phyloP scores from a whole-genome alignment of 2,113 vertebrate species.

The human (Homo sapiens) region DNA sequence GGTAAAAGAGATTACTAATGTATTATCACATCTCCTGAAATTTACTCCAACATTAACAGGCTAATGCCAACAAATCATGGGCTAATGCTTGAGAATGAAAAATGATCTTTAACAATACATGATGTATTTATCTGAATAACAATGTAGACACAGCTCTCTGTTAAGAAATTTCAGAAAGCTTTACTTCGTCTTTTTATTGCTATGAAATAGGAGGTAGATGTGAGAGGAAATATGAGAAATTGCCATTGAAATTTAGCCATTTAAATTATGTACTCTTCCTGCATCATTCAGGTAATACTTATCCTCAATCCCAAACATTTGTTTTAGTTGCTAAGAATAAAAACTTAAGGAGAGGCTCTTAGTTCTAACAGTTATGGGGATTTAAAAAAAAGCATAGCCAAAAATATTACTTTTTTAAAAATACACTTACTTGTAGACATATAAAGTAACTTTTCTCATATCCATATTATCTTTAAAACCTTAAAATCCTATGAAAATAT shows the following conservation, averaged over 20 bases:
- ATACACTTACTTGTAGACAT: conserved; percentile 50
- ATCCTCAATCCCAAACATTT: conserved; percentile 77
- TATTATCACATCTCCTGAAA: neutral
- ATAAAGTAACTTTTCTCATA: conserved; percentile 65
- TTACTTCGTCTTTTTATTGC: conserved; percentile 73
- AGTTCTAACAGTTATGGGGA: conserved; percentile 60
- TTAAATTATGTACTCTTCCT: conserved; percentile 84
- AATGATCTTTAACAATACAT: conserved; percentile 56
- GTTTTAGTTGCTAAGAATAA: conserved; percentile 82
- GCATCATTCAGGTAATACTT: conserved; percentile 78
- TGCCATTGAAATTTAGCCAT: conserved; percentile 75
- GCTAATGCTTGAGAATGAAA: conserved; percentile 51
- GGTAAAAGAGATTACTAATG: conserved; percentile 21
- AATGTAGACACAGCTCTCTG: conserved; percentile 70
- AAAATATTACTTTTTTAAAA: conserved; percentile 74
- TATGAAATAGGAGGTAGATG: conserved; percentile 65
- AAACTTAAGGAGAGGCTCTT: conserved; percentile 72
- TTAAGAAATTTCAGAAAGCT: conserved; percentile 62
- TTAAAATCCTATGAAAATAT: conserved; percentile 65
- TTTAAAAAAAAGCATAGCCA: conserved; percentile 56
- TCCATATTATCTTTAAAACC: conserved; percentile 69
- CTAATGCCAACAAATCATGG: conserved; percentile 41
- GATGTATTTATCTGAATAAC: conserved; percentile 72
- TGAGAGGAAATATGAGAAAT: conserved; percentile 72
- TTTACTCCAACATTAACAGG: neutral